These are phyloP conservation scores for Patella depressa DNA, from an alignment of 2,888 invertebrate genomes.

Conservation along the genomic window DNA sequence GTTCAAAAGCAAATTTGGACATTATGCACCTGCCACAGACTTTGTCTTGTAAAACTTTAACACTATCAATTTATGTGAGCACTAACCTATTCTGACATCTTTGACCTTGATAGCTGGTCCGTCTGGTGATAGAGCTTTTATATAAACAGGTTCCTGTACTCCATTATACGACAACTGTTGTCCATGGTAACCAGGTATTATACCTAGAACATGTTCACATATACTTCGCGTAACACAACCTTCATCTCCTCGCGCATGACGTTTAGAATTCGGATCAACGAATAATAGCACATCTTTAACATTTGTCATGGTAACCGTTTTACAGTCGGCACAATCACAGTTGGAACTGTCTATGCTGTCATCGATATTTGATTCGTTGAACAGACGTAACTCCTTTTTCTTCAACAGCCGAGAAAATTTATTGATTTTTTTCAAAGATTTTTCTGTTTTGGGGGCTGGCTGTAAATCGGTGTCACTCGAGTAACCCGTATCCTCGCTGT, in stretches of 20 bases:
- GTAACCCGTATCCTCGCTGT: constrained; percentile 47
- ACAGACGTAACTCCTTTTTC: constrained; percentile 8
- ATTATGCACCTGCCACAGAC: no score
- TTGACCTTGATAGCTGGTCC: constrained; percentile 44
- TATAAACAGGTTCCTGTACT: constrained; percentile 16
- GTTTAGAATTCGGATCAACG: not conserved
- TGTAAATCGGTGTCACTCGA: constrained; percentile 45
- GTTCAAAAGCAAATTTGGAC: no score
- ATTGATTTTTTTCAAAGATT: constrained; percentile 7
- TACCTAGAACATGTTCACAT: constrained; percentile 38
- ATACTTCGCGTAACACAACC: constrained; percentile 17
- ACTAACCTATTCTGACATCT: constrained; percentile 48
- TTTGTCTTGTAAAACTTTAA: no score
- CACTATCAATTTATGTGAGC: no score
- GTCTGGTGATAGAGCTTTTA: constrained; percentile 40
- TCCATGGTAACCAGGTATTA: constrained; percentile 33
- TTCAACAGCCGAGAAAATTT: constrained; percentile 17
- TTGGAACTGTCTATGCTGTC: constrained; percentile 7
- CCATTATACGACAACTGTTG: constrained; percentile 14
- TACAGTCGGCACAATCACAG: constrained; percentile 15
- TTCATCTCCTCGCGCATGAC: not conserved
- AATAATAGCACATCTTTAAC: constrained; percentile 7
- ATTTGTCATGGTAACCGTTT: not conserved
- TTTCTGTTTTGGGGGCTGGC: constrained; percentile 14
- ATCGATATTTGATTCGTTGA: not conserved